Evolutionary conservation across 2,888 invertebrate genomes (phyloP).

Genomic region (Mystacides longicornis): DNA sequence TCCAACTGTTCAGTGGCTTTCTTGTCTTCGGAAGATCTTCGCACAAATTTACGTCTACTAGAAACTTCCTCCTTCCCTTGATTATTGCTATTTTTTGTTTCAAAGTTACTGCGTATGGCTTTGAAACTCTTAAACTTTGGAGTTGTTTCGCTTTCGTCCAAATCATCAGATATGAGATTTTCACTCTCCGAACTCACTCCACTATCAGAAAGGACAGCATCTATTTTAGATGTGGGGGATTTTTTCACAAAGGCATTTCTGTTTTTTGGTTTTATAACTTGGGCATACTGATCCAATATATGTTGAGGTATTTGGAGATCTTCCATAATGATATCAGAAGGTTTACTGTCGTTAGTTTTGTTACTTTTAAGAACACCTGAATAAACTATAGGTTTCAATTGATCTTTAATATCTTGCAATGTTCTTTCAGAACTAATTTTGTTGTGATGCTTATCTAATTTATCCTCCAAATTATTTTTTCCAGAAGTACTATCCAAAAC

Average conservation of each 20-base stretch:
- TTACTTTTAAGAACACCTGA: constrained; percentile 9
- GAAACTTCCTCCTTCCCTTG: constrained; percentile 9
- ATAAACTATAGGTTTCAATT: constrained; percentile 25
- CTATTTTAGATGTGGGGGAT: constrained; percentile 6
- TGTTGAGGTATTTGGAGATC: constrained; percentile 42
- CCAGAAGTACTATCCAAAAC: background rate
- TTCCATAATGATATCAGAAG: constrained; percentile 9
- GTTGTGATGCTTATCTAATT: background rate
- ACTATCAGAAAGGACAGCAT: constrained; percentile 40
- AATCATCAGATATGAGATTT: constrained; percentile 31
- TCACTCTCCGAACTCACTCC: constrained; percentile 48
- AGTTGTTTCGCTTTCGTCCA: constrained; percentile 32
- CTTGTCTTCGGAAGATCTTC: constrained; percentile 11
- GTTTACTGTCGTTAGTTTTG: constrained; percentile 24
- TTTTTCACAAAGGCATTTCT: constrained; percentile 19
- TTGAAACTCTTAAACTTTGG: constrained; percentile 31
- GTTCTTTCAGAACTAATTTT: background rate
- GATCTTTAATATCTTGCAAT: background rate
- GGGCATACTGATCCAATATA: constrained; percentile 44
- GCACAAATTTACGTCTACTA: constrained; percentile 22
- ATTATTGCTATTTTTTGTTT: constrained; percentile 9
- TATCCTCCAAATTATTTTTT: background rate
- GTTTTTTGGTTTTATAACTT: constrained; percentile 39
- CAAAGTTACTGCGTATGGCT: constrained; percentile 23
- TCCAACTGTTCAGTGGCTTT: background rate